These are phyloP conservation scores for Benthosema pterotum DNA, from an alignment of 2,797 vertebrate species.

Conservation along the genomic window DNA sequence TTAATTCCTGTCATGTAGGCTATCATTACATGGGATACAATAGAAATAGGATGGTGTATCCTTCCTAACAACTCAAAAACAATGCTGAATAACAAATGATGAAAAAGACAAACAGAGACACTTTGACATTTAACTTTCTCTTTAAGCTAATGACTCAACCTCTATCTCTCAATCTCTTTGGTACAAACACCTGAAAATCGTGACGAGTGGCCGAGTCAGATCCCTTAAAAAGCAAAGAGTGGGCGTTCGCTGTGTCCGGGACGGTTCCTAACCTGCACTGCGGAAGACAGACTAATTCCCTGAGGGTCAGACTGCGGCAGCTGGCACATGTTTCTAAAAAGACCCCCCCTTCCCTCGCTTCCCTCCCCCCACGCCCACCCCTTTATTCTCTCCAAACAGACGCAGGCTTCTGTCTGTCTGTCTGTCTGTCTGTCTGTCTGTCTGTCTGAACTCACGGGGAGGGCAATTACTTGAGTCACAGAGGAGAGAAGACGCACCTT, in stretches of 20 bases:
- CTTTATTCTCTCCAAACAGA: conserved; percentile 62
- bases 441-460: conserved; percentile 61
- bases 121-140: too few species aligned
- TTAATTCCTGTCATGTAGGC: too few species aligned
- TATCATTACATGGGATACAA: too few species aligned
- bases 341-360: conserved; percentile 12
- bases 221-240: conserved; percentile 51
- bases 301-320: conserved; percentile 57
- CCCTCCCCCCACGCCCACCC: background rate
- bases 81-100: too few species aligned
- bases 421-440: conserved; percentile 65
- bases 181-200: background rate
- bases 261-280: conserved; percentile 68
- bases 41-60: too few species aligned
- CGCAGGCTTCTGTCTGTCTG: conserved; percentile 67
- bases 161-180: too few species aligned
- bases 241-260: conserved; percentile 24
- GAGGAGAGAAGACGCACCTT: conserved; percentile 54
- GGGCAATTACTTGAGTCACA: conserved; percentile 77
- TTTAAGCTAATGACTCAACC: too few species aligned
- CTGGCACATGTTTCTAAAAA: conserved; percentile 77
- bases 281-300: conserved; percentile 61
- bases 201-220: conserved; percentile 39
- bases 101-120: too few species aligned
- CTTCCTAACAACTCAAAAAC: too few species aligned